These are phyloP conservation scores for Takifugu flavidus DNA, from an alignment of 2,113 vertebrate species.

Conservation along the genomic window DNA sequence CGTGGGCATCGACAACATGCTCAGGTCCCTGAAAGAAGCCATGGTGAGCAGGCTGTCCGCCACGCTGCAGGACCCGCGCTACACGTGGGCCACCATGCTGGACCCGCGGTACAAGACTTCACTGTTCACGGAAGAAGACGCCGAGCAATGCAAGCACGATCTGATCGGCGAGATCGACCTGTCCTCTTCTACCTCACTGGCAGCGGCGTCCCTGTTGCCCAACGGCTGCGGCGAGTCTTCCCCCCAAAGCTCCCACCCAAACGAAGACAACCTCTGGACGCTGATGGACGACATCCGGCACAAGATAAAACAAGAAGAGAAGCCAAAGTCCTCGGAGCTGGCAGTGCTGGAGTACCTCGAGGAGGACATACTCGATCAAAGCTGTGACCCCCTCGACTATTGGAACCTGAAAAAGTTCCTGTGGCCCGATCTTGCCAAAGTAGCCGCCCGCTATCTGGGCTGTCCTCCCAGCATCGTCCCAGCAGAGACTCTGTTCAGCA, in stretches of 20 bases:
- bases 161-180: conserved; percentile 90
- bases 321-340: conserved; percentile 83
- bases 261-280: conserved; percentile 88
- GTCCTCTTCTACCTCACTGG: conserved; percentile 85
- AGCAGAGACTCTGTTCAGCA: conserved; percentile 91
- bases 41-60: conserved; percentile 89
- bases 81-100: conserved; percentile 91
- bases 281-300: conserved; percentile 87
- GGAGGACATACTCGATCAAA: conserved; percentile 96
- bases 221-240: conserved; percentile 79
- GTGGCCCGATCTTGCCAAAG: conserved; percentile 90
- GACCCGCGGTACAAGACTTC: conserved; percentile 96
- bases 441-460: conserved; percentile 92
- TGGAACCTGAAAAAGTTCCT: conserved; percentile 93
- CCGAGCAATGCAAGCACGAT: conserved; percentile 89
- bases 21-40: conserved; percentile 89
- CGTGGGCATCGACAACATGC: conserved; percentile 96
- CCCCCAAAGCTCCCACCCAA: conserved; percentile 63
- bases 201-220: conserved; percentile 71
- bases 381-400: conserved; percentile 95
- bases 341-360: conserved; percentile 91
- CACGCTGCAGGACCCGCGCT: conserved; percentile 86
- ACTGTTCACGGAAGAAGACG: conserved; percentile 92
- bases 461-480: conserved; percentile 94
- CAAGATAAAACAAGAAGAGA: conserved; percentile 81